These are phyloP conservation scores for Temnopleurus reevesii DNA, from an alignment of 53 echinoderm and acorn worm species.

Conservation along the genomic window DNA sequence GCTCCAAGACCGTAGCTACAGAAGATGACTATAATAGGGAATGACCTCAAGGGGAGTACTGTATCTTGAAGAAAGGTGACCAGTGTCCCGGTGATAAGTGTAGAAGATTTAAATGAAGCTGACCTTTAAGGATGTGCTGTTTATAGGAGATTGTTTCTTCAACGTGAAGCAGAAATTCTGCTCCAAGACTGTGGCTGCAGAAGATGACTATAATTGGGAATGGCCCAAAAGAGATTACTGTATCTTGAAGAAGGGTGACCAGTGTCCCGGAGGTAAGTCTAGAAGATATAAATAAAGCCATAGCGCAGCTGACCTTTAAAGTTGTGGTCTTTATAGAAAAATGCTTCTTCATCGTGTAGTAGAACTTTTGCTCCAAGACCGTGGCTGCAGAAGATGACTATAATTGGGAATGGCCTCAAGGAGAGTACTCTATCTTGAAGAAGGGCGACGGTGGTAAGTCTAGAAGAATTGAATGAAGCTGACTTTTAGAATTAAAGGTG, in stretches of 20 bases:
- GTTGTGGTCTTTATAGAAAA: slow-evolving; percentile 55
- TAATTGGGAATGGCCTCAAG: too few species aligned
- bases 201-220: slow-evolving; percentile 63
- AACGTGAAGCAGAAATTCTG: slow-evolving; percentile 65
- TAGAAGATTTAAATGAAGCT: not conserved
- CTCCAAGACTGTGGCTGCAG: slow-evolving; percentile 61
- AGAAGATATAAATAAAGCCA: too few species aligned
- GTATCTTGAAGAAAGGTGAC: slow-evolving; percentile 72
- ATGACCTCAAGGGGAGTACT: slow-evolving; percentile 58
- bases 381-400: too few species aligned
- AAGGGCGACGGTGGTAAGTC: too few species aligned
- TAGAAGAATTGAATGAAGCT: too few species aligned
- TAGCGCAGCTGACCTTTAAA: too few species aligned
- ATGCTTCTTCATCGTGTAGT: slow-evolving; percentile 71
- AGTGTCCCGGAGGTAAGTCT: slow-evolving; percentile 63
- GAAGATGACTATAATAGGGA: slow-evolving; percentile 17
- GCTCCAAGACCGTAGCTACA: slow-evolving; percentile 72
- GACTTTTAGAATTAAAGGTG: not conserved
- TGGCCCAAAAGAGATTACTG: slow-evolving; percentile 79
- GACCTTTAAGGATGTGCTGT: not conserved
- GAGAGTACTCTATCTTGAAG: too few species aligned
- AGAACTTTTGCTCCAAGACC: slow-evolving; percentile 31
- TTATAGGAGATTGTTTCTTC: not conserved
- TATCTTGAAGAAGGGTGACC: slow-evolving; percentile 73
- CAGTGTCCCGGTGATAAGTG: slow-evolving; percentile 63